phyloP scores from a whole-genome alignment of 2,797 vertebrate species.

The Lagorchestes hirsutus region DNA sequence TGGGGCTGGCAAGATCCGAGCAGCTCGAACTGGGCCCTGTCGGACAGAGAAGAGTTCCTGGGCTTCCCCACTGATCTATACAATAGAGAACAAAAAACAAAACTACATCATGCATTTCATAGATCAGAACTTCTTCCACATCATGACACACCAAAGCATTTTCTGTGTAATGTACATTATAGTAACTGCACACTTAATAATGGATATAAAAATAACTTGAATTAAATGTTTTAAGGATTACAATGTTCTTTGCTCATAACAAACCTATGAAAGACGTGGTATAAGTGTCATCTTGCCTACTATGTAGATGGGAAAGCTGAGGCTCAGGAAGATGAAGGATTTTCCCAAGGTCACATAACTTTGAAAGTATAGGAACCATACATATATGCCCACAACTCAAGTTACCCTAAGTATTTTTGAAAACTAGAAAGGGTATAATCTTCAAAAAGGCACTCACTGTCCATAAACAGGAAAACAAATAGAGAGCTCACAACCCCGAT shows the following conservation, averaged over 20 bases:
- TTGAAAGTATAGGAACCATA: neutral
- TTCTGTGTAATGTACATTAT: constrained; percentile 35
- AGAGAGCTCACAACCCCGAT: constrained; percentile 35
- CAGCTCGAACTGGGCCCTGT: constrained; percentile 94
- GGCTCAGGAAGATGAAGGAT: neutral
- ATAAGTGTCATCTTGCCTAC: neutral
- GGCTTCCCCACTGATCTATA: constrained; percentile 95
- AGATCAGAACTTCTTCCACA: constrained; percentile 46
- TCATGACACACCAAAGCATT: constrained; percentile 31
- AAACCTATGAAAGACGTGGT: neutral
- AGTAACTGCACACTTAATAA: neutral
- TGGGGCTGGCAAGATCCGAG: constrained; percentile 94
- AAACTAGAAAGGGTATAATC: constrained; percentile 34
- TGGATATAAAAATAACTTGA: neutral
- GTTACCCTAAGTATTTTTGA: constrained; percentile 35
- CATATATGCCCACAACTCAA: constrained; percentile 30
- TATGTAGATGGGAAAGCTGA: neutral
- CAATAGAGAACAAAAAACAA: constrained; percentile 57
- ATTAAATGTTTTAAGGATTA: neutral
- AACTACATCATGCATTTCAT: rapidly evolving
- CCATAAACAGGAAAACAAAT: constrained; percentile 40
- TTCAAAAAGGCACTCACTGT: constrained; percentile 4
- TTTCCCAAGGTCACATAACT: neutral
- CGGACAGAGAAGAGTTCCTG: constrained; percentile 98
- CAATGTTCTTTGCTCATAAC: neutral